phyloP scores from a whole-genome alignment of 2,797 vertebrate species.

The Premnoplex brunnescens region DNA sequence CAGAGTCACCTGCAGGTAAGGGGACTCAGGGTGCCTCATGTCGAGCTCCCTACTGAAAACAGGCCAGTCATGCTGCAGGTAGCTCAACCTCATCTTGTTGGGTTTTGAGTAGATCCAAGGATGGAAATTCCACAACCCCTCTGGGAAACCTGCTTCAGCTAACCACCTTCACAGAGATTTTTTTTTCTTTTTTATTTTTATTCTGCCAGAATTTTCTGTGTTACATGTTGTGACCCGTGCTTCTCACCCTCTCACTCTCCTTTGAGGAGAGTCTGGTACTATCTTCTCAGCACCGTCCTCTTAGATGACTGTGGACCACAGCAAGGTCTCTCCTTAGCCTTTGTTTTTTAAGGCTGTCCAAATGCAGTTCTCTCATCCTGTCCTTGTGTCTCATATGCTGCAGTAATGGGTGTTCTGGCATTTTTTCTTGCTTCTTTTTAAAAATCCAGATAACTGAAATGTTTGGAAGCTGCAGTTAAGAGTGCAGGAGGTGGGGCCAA shows the following conservation, averaged over 20 bases:
- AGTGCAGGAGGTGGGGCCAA: neutral
- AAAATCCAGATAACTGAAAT: neutral
- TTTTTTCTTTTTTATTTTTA: neutral
- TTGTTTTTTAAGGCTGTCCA: neutral
- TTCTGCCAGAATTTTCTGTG: neutral
- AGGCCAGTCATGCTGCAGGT: neutral
- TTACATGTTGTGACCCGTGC: neutral
- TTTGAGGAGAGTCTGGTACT: neutral
- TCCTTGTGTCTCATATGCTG: neutral
- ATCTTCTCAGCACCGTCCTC: neutral
- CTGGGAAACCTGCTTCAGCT: neutral
- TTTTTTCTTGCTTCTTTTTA: neutral
- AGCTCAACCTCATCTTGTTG: neutral
- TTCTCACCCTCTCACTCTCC: neutral
- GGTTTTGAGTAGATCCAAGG: neutral
- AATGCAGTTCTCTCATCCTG: neutral
- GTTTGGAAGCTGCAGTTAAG: neutral
- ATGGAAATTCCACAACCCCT: neutral
- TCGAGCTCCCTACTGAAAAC: neutral
- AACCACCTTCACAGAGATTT: neutral
- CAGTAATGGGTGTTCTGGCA: neutral
- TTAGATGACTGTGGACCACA: neutral
- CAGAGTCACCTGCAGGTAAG: neutral
- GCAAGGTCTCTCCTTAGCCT: neutral
- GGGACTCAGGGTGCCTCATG: rapidly evolving